phyloP scores from a whole-genome alignment of 2,888 invertebrate genomes.

The Aquatica leii region DNA sequence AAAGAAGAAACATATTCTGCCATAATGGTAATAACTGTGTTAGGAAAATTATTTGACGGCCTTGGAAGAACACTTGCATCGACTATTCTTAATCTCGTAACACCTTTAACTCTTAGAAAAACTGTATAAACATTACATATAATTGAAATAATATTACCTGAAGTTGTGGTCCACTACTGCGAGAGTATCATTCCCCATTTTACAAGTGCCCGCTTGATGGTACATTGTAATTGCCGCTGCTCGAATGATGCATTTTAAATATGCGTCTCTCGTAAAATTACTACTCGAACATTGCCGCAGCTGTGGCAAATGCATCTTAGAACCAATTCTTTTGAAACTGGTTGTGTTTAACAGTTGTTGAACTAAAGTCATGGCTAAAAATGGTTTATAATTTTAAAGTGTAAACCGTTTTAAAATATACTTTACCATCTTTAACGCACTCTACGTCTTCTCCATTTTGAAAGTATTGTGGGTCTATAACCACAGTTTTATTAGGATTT shows the following conservation, averaged over 20 bases:
- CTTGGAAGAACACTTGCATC: slow-evolving; percentile 85
- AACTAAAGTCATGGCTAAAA: slow-evolving; percentile 67
- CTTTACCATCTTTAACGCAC: slow-evolving; percentile 69
- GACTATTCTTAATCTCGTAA: slow-evolving; percentile 73
- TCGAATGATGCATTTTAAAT: slow-evolving; percentile 71
- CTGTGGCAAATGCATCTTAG: slow-evolving; percentile 72
- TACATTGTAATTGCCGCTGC: slow-evolving; percentile 75
- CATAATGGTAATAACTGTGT: slow-evolving; percentile 71
- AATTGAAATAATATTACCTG: slow-evolving; percentile 61
- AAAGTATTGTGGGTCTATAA: slow-evolving; percentile 80
- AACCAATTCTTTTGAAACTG: slow-evolving; percentile 68
- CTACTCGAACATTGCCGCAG: slow-evolving; percentile 65
- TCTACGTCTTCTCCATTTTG: slow-evolving; percentile 67
- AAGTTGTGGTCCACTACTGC: slow-evolving; percentile 75
- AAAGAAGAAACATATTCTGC: slow-evolving; percentile 68
- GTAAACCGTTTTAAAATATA: background rate
- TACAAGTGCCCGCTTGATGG: slow-evolving; percentile 82
- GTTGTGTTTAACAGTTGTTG: slow-evolving; percentile 64
- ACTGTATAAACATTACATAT: background rate
- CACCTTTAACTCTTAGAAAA: slow-evolving; percentile 66
- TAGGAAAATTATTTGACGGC: slow-evolving; percentile 79
- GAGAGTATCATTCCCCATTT: slow-evolving; percentile 66
- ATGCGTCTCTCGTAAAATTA: slow-evolving; percentile 64
- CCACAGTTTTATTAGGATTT: slow-evolving; percentile 67
- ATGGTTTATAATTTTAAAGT: slow-evolving; percentile 11